Evolutionary conservation across 2,797 vertebrate species (phyloP).

Genomic region (Cossypha dichroa): DNA sequence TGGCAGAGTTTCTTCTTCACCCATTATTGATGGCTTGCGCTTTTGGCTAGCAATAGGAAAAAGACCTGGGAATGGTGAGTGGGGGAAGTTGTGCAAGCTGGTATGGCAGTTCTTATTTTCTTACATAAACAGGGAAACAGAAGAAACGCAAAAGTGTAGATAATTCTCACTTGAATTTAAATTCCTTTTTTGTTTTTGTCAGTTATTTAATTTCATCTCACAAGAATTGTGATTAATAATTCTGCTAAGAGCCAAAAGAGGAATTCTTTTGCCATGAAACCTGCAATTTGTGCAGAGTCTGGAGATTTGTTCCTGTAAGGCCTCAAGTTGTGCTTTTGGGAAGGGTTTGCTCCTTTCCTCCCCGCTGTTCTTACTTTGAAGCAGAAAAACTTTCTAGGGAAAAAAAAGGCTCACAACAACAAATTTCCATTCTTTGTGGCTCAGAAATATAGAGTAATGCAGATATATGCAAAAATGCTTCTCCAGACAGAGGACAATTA

Average conservation of each 20-base stretch:
- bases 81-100: not conserved
- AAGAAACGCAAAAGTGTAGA: not conserved
- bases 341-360: not conserved
- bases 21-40: not conserved
- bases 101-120: not conserved
- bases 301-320: not conserved
- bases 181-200: not conserved
- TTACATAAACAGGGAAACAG: not conserved
- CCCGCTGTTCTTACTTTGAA: not conserved
- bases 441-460: not conserved
- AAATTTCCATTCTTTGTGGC: not conserved
- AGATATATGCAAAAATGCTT: not conserved
- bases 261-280: not conserved
- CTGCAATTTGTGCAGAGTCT: not conserved
- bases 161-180: not conserved
- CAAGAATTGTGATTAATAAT: not conserved
- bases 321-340: not conserved
- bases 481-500: not conserved
- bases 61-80: fast-evolving
- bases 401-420: not conserved
- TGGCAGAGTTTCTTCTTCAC: not conserved
- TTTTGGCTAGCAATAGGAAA: not conserved
- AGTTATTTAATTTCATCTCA: not conserved
- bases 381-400: not conserved
- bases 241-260: not conserved